Base-by-base conservation (phyloP, 2,888 invertebrate genomes). In the Tetrapedia diversipes region DNA sequence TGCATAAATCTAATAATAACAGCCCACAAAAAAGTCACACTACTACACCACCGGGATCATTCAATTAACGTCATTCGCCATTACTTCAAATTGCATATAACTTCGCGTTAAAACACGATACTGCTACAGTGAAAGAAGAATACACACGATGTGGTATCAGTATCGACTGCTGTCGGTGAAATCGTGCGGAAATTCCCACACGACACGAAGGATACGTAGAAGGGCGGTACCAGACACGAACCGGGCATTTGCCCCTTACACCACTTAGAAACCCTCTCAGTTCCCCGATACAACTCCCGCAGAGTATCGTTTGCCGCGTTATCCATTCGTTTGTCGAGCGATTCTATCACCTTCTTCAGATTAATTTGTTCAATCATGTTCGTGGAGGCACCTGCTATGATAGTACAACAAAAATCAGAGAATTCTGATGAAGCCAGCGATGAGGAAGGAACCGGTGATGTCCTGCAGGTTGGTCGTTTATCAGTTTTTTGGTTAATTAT, bases 191-290 rank as follows among this genome's bases (percentile, higher is more conserved):
- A 84, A 81, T 82, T 81, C 78, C 80, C 80, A 81, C 83, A 82
- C 82, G 81, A 83, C 85, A 79, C 85, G 81, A 75, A 83, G 71
- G 69, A 78, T 83, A 80, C 78, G 79, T 86, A 60, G 71, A 77
- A 82, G 79, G 84, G 84, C 82, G 86, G 89, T 90, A 68, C 90
- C 90, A 88, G 90, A 88, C 89, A 90, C 89, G 89, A 88, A 81
- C 67, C 70, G 72, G 22, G 37, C 71, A 39, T 69, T 66, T 66
- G 41, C 76, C 59, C 76, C 77, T 71, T 67, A 37, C 80, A 65
- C 71, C 66, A 66, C 77, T 53, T 76, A 47, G 53, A 51, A 79
- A 57, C 56, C 41, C 16, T 47, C 34, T 32, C 60, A 63, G 66
- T 49, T 73, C 54, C 43, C 29, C 53, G 70, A 65, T 53, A 59